Evolutionary conservation across 2,888 invertebrate species (phyloP).

Genomic region (Caenorhabditis sp.): DNA sequence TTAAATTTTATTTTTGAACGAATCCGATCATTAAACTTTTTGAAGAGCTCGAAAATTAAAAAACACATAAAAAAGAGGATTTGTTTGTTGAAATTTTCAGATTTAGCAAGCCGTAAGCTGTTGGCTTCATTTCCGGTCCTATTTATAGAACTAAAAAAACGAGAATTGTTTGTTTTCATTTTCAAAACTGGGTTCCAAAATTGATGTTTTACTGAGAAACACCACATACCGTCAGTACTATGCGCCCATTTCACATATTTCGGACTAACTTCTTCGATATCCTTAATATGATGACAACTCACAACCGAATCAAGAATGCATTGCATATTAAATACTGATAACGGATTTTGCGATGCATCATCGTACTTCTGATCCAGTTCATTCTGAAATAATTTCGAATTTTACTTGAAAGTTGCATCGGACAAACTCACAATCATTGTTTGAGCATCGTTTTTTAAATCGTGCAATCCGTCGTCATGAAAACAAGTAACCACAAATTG

Average conservation of each 20-base stretch:
- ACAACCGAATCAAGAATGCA: constrained; percentile 19
- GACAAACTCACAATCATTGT: constrained; percentile 21
- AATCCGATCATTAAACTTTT: too few species aligned
- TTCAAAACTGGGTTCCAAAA: too few species aligned
- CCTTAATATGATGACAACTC: constrained; percentile 26
- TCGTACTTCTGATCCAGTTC: constrained; percentile 27
- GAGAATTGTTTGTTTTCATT: too few species aligned
- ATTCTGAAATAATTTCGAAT: constrained; percentile 13
- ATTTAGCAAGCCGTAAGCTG: too few species aligned
- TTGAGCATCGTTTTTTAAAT: constrained; percentile 26
- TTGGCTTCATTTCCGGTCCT: too few species aligned
- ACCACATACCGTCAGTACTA: constrained; percentile 2
- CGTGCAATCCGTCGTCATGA: constrained; percentile 4
- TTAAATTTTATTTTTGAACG: background rate
- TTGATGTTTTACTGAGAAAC: background rate
- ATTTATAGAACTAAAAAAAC: too few species aligned
- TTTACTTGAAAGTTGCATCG: background rate
- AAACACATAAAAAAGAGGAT: too few species aligned
- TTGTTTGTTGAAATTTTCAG: too few species aligned
- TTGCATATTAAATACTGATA: constrained; percentile 13
- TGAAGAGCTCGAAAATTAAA: too few species aligned
- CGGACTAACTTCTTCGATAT: constrained; percentile 7
- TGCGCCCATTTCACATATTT: constrained; percentile 5
- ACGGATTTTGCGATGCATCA: background rate
- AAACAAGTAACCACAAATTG: constrained; percentile 27